phyloP scores from a whole-genome alignment of 2,797 vertebrate genomes.

The Acropternis orthonyx region DNA sequence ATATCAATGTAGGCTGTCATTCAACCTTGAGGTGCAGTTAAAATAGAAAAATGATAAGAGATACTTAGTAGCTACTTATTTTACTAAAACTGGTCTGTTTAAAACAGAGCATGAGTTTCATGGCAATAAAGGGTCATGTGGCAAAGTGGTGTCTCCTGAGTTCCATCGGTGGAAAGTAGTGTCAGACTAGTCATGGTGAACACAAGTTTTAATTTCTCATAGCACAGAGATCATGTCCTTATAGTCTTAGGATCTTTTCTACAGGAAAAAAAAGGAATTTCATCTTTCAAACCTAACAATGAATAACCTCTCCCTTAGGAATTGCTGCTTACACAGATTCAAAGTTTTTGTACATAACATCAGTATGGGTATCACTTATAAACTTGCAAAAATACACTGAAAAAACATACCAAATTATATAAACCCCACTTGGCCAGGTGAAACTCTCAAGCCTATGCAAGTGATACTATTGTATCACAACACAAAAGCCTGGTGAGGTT shows the following conservation, averaged over 20 bases:
- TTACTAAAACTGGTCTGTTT: conserved; percentile 19
- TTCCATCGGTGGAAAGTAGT: background rate
- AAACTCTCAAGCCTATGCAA: background rate
- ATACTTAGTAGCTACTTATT: background rate
- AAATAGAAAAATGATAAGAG: conserved; percentile 39
- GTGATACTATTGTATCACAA: background rate
- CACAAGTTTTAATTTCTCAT: background rate
- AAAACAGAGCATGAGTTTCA: background rate
- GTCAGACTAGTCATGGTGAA: background rate
- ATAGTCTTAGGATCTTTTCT: background rate
- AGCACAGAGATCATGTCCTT: background rate
- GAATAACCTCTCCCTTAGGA: background rate
- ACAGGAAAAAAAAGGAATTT: background rate
- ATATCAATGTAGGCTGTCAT: conserved; percentile 16
- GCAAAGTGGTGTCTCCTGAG: background rate
- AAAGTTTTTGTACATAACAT: background rate
- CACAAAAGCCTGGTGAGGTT: background rate
- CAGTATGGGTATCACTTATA: background rate
- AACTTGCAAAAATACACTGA: background rate
- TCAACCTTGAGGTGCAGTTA: conserved; percentile 34
- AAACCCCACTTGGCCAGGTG: background rate
- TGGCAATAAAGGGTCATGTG: background rate
- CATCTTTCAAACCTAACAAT: background rate
- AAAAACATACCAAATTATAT: background rate
- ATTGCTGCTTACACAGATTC: background rate